Percentiles rank a stretch among this genome's conserved stretches.
Conservation (phyloP, 2,888 invertebrate species). For the Drosophila meridiana region DNA sequence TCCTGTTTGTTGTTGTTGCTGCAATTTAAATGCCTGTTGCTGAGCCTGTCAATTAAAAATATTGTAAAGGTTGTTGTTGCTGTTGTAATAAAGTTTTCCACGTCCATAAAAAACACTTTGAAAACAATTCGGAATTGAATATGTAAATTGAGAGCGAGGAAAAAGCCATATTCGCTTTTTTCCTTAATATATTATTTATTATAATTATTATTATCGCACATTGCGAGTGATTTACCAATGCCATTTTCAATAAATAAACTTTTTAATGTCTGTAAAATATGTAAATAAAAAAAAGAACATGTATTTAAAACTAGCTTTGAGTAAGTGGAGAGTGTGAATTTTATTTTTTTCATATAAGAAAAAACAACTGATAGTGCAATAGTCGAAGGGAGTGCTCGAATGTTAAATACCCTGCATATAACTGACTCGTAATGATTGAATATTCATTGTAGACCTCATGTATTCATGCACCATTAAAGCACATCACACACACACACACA, state of each 20-base stretch:
- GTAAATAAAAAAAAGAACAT: not conserved
- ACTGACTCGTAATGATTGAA: not conserved
- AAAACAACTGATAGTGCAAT: not conserved
- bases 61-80: conserved; percentile 40
- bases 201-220: conserved; percentile 4
- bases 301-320: not conserved
- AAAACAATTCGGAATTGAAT: conserved; percentile 3
- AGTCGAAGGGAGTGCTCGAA: not conserved
- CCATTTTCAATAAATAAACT: not conserved
- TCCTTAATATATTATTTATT: not conserved
- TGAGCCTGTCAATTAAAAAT: conserved; percentile 55
- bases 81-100: conserved; percentile 12
- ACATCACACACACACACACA: not conserved
- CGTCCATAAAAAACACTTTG: not conserved
- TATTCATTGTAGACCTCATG: not conserved
- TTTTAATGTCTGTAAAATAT: not conserved
- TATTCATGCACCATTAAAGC: not conserved
- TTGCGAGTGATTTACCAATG: conserved; percentile 3
- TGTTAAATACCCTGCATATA: not conserved
- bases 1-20: conserved; percentile 32
- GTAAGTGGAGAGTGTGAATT: not conserved
- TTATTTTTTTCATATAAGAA: not conserved
- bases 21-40: conserved; percentile 45
- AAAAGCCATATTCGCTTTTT: not conserved
- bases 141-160: not conserved